Base-by-base conservation (phyloP, 2,888 invertebrate genomes). In the Hartigia nigra region DNA sequence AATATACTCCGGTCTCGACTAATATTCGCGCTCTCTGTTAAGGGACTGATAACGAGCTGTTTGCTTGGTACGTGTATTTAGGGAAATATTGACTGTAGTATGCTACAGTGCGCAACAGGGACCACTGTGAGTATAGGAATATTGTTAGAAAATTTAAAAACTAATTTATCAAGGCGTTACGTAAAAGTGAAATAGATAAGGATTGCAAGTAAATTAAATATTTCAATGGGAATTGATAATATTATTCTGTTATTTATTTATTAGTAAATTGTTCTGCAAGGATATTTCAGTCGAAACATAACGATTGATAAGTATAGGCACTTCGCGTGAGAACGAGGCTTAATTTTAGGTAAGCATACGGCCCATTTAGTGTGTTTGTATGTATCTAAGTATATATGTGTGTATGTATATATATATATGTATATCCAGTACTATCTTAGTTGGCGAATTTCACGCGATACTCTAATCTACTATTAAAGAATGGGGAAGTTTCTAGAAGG, bases 361-460 rank as follows among this genome's bases (percentile, higher is more conserved):
- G 14, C 39, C 14, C 14, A 39, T 39, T 39, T 39, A 39, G 39
- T 39, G 34, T 34, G 34, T 34, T 1, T 34, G 34, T 34, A 4
- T 34, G 34, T 34, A 4, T 34, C 1, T 34, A 34, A 3, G 4
- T 34, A 34, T 34, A 4, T 4, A 4, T 34, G 34, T 34, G 39
- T 39, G 34, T 34, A 4, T 34, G 34, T 34, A 4, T 34, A 4
- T 34, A 4, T 34, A 4, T 34, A 34, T 34, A 34, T 34, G 4
- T 34, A 34, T 34, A 4, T 4, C 39, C 4, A 23, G 55, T 23
- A 55, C 9, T 55, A 72, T 72, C 72, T 72, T 72, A 72, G 31
- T 31, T 12, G 31, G 72, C 34, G 31, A 72, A 72, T 72, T 72
- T 72, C 72, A 72, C 72, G 72, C 72, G 72, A 72, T 55, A 72